Evolutionary conservation across 2,888 invertebrate species (phyloP).

Genomic region (Agrotis clavis): DNA sequence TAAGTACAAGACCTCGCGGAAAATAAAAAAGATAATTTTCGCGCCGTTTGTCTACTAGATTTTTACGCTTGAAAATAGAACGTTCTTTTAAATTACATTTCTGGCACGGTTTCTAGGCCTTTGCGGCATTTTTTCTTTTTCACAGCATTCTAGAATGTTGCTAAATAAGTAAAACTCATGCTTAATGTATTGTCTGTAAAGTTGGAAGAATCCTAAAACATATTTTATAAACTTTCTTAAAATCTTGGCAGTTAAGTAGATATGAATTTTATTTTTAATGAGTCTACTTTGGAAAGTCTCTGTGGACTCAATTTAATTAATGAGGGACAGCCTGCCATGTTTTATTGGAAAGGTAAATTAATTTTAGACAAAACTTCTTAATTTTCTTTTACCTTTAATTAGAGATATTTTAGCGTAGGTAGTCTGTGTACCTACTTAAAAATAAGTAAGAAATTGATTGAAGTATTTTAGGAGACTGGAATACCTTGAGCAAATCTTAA

Average conservation of each 20-base stretch:
- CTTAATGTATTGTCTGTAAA: slow-evolving; percentile 1
- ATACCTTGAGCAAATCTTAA: not conserved
- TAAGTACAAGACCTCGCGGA: not conserved
- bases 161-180: not conserved
- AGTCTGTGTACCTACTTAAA: not conserved
- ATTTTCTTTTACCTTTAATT: slow-evolving; percentile 24
- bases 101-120: too few species aligned
- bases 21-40: slow-evolving; percentile 5
- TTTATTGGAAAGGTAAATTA: slow-evolving; percentile 31
- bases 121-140: not conserved
- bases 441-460: not conserved
- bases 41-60: not conserved
- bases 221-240: slow-evolving; percentile 9
- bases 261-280: slow-evolving; percentile 25
- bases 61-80: slow-evolving; percentile 15
- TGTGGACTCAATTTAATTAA: slow-evolving; percentile 42
- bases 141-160: not conserved
- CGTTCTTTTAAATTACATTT: too few species aligned
- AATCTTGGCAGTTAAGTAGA: not conserved
- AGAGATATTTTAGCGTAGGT: slow-evolving; percentile 21
- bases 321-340: slow-evolving; percentile 9
- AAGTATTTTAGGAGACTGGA: not conserved
- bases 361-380: slow-evolving; percentile 12
- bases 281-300: slow-evolving; percentile 22
- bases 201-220: slow-evolving; percentile 9